phyloP scores from a whole-genome alignment of 2,888 invertebrate species.

The Dysmachus trigonus region DNA sequence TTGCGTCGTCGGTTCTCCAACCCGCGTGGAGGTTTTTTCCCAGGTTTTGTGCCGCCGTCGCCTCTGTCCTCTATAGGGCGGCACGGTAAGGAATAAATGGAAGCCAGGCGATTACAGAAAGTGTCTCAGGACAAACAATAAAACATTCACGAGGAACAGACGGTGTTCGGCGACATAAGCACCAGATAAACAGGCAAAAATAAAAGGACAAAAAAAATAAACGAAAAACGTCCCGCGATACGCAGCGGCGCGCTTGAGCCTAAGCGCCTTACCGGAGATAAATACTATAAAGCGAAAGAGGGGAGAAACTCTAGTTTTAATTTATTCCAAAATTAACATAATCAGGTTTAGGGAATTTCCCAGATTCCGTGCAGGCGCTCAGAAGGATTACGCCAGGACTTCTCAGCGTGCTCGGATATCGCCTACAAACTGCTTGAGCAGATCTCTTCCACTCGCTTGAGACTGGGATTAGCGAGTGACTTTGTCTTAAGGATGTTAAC shows the following conservation, averaged over 20 bases:
- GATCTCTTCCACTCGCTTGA: background rate
- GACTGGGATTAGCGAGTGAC: conserved; percentile 13
- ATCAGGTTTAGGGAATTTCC: conserved; percentile 26
- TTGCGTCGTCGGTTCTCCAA: conserved; percentile 1
- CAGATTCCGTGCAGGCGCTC: background rate
- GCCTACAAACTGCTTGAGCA: background rate
- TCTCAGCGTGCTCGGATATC: background rate
- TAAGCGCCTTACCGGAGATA: conserved; percentile 13
- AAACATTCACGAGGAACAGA: conserved; percentile 20
- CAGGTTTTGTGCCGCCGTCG: background rate
- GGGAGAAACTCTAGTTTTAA: conserved; percentile 14
- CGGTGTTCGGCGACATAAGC: conserved; percentile 19
- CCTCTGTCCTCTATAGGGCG: background rate
- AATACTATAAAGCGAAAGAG: background rate
- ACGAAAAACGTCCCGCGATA: background rate
- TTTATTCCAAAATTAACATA: conserved; percentile 27
- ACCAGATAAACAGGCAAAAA: conserved; percentile 5
- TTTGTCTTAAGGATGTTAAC: conserved; percentile 5
- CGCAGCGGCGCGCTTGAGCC: background rate
- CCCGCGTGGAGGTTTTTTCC: background rate
- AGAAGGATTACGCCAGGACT: background rate
- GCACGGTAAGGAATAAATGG: background rate
- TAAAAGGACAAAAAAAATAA: background rate
- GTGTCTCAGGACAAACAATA: conserved; percentile 12
- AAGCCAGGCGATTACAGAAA: background rate